phyloP scores from a whole-genome alignment of 2,113 vertebrate genomes.

The Dipodomys merriami region DNA sequence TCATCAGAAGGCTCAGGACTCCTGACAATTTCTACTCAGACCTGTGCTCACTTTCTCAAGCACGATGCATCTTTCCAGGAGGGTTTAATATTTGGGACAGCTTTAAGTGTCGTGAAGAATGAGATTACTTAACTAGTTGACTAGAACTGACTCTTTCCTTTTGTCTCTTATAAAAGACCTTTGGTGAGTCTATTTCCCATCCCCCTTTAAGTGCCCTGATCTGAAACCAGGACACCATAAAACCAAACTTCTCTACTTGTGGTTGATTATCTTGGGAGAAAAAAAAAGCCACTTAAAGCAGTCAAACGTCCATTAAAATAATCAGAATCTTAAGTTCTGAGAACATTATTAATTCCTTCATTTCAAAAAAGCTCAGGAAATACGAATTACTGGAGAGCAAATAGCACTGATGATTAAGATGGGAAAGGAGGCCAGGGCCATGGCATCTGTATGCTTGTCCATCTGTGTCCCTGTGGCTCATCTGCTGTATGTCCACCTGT shows the following conservation, averaged over 20 bases:
- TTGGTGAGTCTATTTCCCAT: not conserved
- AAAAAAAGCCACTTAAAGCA: not conserved
- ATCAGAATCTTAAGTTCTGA: not conserved
- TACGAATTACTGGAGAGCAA: not conserved
- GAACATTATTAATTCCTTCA: not conserved
- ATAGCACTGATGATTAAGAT: not conserved
- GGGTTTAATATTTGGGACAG: conserved; percentile 39
- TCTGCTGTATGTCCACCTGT: too few species aligned
- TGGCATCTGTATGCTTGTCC: not conserved
- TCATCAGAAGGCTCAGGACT: not conserved
- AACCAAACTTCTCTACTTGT: not conserved
- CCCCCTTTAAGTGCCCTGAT: not conserved
- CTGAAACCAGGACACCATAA: conserved; percentile 7
- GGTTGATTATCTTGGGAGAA: not conserved
- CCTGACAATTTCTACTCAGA: not conserved
- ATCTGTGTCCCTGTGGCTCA: not conserved
- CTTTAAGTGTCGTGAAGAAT: conserved; percentile 46
- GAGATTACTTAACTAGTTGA: conserved; percentile 24
- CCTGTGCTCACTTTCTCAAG: too few species aligned
- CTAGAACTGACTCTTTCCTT: conserved; percentile 46
- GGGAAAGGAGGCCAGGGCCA: too few species aligned
- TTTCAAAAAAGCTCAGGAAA: conserved; percentile 8
- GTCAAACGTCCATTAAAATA: not conserved
- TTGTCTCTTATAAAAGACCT: not conserved
- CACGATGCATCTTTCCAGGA: not conserved